Conservation (phyloP, 2,888 invertebrate species). For the Lomographa bimaculata region DNA sequence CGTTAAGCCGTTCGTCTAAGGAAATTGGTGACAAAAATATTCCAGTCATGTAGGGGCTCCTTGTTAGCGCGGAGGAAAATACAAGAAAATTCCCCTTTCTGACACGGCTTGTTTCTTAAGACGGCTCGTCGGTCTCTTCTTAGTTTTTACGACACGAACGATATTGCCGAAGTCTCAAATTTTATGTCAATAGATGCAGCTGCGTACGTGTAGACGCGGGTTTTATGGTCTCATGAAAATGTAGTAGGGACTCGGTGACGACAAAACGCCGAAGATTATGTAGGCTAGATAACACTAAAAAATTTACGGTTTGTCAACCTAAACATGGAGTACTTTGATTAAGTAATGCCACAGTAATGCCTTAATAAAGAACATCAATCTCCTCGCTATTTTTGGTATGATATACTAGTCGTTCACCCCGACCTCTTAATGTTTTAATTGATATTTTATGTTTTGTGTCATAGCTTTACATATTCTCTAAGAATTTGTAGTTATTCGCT, state of each 20-base stretch:
- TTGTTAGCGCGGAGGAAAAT: conserved; percentile 75
- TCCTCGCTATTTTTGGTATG: no score
- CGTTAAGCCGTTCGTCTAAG: conserved; percentile 71
- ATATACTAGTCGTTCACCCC: no score
- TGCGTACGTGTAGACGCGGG: conserved; percentile 44
- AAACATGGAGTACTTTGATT: conserved; percentile 19
- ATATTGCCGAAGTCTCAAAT: conserved; percentile 61
- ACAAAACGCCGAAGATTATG: conserved; percentile 31
- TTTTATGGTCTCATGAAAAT: conserved; percentile 46
- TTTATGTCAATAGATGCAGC: conserved; percentile 65
- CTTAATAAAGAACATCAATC: no score
- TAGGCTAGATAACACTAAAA: conserved; percentile 29
- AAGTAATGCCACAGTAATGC: no score
- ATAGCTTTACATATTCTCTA: no score
- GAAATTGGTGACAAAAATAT: conserved; percentile 79
- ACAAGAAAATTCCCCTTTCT: conserved; percentile 62
- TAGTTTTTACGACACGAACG: conserved; percentile 59
- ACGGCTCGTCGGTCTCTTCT: conserved; percentile 51
- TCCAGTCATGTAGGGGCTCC: conserved; percentile 76
- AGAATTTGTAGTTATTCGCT: no score
- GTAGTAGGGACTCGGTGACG: conserved; percentile 36
- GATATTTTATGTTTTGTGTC: no score
- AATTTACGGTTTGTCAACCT: conserved; percentile 24
- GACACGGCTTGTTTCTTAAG: conserved; percentile 64
- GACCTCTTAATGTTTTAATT: no score